Evolutionary conservation across 2,113 vertebrate species (phyloP).

Genomic region (Clarias gariepinus): DNA sequence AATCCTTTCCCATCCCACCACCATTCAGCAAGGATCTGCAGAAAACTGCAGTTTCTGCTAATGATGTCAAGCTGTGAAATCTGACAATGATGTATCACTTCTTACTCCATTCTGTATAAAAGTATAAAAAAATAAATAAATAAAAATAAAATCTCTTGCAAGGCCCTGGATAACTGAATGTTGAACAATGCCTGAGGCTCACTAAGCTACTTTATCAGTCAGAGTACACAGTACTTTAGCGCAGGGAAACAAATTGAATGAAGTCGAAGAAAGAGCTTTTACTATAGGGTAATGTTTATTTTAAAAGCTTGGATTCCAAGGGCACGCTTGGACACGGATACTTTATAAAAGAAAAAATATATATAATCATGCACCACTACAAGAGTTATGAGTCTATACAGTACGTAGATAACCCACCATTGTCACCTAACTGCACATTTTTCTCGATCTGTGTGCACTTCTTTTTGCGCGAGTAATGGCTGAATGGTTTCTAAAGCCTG

Average conservation of each 20-base stretch:
- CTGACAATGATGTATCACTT: conserved; percentile 54
- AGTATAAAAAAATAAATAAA: conserved; percentile 12
- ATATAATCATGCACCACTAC: conserved; percentile 41
- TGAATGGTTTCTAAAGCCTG: conserved; percentile 1
- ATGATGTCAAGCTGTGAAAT: conserved; percentile 70
- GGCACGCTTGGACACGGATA: neutral
- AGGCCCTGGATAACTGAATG: conserved; percentile 14
- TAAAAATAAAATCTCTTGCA: conserved; percentile 18
- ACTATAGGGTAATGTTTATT: neutral
- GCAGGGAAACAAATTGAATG: neutral
- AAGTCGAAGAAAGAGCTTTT: conserved; percentile 4
- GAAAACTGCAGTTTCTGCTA: conserved; percentile 73
- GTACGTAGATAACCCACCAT: conserved; percentile 14
- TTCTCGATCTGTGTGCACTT: conserved; percentile 1
- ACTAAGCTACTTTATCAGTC: neutral
- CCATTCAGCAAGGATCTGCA: conserved; percentile 56
- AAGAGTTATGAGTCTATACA: conserved; percentile 38
- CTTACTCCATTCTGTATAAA: conserved; percentile 32
- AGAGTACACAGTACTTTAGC: neutral
- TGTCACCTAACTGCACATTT: neutral
- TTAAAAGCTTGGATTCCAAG: conserved; percentile 3
- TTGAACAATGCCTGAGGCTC: conserved; percentile 37
- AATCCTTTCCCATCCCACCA: conserved; percentile 13
- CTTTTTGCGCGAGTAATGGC: neutral
- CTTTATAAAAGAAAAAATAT: neutral